Evolutionary conservation across 2,888 invertebrate genomes (phyloP).

Genomic region (Catocala sponsa): DNA sequence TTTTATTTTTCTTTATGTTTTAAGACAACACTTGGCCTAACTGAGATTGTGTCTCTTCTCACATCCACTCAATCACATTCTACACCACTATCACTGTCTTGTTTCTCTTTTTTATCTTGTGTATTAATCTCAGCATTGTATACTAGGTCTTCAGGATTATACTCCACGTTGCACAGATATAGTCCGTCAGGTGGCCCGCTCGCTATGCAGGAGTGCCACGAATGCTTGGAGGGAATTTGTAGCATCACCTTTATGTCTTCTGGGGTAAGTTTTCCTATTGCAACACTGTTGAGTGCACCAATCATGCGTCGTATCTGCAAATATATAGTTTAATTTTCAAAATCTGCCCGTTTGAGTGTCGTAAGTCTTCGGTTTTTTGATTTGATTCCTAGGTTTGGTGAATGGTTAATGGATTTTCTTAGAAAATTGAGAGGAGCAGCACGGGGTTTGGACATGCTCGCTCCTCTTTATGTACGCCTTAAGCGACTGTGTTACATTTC

Average conservation of each 20-base stretch:
- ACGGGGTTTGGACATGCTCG: too few species aligned
- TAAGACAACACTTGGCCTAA: neutral
- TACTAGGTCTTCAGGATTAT: conserved; percentile 88
- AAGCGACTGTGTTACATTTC: too few species aligned
- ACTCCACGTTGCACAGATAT: conserved; percentile 92
- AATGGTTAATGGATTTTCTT: too few species aligned
- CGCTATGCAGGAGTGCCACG: conserved; percentile 88
- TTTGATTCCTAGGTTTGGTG: too few species aligned
- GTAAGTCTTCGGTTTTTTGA: too few species aligned
- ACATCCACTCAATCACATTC: conserved; percentile 26
- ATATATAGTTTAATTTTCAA: neutral
- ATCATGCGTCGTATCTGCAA: conserved; percentile 93
- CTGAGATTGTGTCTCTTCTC: neutral
- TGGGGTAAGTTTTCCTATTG: conserved; percentile 87
- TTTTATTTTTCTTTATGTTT: neutral
- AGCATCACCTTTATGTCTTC: conserved; percentile 92
- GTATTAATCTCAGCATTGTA: conserved; percentile 55
- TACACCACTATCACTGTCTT: conserved; percentile 42
- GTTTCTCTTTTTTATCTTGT: conserved; percentile 18
- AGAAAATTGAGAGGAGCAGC: too few species aligned
- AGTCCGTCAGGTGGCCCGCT: conserved; percentile 90
- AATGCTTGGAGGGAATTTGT: conserved; percentile 91
- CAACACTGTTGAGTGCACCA: conserved; percentile 90
- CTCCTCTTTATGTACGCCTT: too few species aligned
- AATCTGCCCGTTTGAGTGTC: too few species aligned